A percentile compares a stretch with the other conserved stretches of the same genome.
phyloP scores from a whole-genome alignment of 2,113 vertebrate genomes.

The Seriola quinqueradiata region DNA sequence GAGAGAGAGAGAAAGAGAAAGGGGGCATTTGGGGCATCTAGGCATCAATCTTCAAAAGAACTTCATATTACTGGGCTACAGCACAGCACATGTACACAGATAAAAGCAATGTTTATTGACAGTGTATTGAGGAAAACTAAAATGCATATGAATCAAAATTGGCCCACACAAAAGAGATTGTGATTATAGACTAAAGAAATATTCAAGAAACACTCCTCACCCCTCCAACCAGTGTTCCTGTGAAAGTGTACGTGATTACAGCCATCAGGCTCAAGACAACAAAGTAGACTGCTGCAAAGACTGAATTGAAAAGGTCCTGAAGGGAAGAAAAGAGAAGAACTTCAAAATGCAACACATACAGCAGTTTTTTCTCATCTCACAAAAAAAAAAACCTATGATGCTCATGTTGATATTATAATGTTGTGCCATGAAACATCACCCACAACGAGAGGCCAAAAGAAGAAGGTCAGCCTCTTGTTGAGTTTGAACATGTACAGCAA shows the following conservation, averaged over 20 bases:
- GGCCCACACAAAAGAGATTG: background rate
- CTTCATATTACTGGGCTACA: background rate
- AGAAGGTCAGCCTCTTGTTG: slow-evolving; percentile 76
- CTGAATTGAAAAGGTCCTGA: slow-evolving; percentile 90
- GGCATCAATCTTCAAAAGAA: too few species aligned
- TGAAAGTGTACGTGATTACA: slow-evolving; percentile 72
- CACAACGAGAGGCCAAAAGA: slow-evolving; percentile 91
- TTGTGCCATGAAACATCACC: slow-evolving; percentile 49
- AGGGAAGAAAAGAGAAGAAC: slow-evolving; percentile 29
- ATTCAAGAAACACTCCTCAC: slow-evolving; percentile 80
- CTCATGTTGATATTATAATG: background rate
- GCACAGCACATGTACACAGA: background rate
- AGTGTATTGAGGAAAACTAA: background rate
- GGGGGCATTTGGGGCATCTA: too few species aligned
- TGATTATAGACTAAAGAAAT: slow-evolving; percentile 6
- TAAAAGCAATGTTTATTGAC: background rate
- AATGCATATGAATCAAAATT: background rate
- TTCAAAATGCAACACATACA: background rate
- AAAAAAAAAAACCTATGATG: background rate
- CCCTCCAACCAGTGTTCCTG: slow-evolving; percentile 84
- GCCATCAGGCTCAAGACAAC: slow-evolving; percentile 84
- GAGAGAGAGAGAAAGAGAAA: too few species aligned
- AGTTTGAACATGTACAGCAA: slow-evolving; percentile 86
- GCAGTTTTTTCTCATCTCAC: background rate
- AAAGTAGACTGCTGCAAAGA: slow-evolving; percentile 83